phyloP scores from a whole-genome alignment of 2,797 vertebrate genomes.

The Coilia nasus region DNA sequence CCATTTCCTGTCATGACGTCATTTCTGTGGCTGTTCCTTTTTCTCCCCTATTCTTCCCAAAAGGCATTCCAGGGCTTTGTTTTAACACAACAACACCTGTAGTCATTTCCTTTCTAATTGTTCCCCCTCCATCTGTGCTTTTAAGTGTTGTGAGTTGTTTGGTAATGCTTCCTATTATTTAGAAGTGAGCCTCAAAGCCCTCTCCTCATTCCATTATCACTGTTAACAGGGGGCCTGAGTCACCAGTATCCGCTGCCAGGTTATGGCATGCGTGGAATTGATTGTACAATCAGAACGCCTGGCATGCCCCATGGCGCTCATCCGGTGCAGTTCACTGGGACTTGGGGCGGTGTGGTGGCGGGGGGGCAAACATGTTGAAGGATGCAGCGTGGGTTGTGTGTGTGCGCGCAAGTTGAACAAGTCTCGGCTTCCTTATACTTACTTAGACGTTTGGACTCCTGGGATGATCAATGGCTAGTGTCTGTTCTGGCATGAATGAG shows the following conservation, averaged over 20 bases:
- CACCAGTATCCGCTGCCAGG: conserved; percentile 41
- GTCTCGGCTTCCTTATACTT: not conserved
- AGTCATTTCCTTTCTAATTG: conserved; percentile 51
- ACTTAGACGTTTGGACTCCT: not conserved
- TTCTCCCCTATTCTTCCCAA: conserved; percentile 12
- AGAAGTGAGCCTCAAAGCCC: conserved; percentile 40
- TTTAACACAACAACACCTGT: conserved; percentile 45
- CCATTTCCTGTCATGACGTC: conserved; percentile 34
- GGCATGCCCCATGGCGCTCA: conserved; percentile 38
- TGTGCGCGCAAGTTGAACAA: not conserved
- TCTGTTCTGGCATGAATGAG: not conserved
- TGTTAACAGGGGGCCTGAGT: conserved; percentile 40
- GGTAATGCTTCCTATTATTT: conserved; percentile 53
- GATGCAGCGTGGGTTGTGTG: not conserved
- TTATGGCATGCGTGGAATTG: conserved; percentile 45
- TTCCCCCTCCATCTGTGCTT: conserved; percentile 46
- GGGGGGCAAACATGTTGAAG: not conserved
- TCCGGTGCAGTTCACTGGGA: conserved; percentile 26
- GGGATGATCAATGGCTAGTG: not conserved
- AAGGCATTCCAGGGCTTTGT: conserved; percentile 36
- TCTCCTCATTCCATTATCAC: conserved; percentile 32
- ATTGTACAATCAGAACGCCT: conserved; percentile 37
- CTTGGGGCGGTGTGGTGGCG: conserved; percentile 16
- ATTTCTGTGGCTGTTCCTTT: conserved; percentile 44
- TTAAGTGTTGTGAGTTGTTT: conserved; percentile 23